Conservation (phyloP, 2,113 vertebrate species). For the Nipponia nippon region DNA sequence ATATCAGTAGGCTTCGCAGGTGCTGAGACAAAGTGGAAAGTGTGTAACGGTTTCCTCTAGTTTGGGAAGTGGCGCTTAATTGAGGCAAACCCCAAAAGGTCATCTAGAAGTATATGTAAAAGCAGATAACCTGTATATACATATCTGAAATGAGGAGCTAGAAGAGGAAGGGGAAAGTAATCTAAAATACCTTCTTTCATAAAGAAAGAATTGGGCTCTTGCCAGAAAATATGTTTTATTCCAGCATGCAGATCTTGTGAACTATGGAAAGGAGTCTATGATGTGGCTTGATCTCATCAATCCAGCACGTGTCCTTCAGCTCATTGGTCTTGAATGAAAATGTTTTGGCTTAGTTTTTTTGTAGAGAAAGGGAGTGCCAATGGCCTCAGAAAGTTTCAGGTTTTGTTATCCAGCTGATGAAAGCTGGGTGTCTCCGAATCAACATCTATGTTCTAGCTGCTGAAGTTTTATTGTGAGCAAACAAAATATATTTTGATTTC, state of each 20-base stretch:
- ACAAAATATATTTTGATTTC: not conserved
- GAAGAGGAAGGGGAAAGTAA: not conserved
- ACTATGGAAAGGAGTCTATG: not conserved
- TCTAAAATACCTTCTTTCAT: not conserved
- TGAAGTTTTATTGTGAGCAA: not conserved
- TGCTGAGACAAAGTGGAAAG: slow-evolving; percentile 10
- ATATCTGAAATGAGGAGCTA: not conserved
- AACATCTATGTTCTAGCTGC: not conserved
- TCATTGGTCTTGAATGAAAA: not conserved
- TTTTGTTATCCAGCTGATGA: not conserved
- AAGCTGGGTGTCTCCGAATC: not conserved
- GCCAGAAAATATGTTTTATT: not conserved
- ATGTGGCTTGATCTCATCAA: not conserved
- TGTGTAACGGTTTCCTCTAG: not conserved
- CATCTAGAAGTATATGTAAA: not conserved
- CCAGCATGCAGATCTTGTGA: not conserved
- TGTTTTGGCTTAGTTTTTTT: not conserved
- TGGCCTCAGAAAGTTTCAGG: not conserved
- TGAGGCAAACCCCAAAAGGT: not conserved
- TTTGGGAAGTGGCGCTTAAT: not conserved
- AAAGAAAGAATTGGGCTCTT: not conserved
- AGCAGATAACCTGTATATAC: not conserved
- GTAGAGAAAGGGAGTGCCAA: not conserved
- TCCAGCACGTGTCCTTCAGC: not conserved
- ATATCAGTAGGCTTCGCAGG: slow-evolving; percentile 3